Conservation (phyloP, 2,797 vertebrate species). For the Lepus oiostolus region DNA sequence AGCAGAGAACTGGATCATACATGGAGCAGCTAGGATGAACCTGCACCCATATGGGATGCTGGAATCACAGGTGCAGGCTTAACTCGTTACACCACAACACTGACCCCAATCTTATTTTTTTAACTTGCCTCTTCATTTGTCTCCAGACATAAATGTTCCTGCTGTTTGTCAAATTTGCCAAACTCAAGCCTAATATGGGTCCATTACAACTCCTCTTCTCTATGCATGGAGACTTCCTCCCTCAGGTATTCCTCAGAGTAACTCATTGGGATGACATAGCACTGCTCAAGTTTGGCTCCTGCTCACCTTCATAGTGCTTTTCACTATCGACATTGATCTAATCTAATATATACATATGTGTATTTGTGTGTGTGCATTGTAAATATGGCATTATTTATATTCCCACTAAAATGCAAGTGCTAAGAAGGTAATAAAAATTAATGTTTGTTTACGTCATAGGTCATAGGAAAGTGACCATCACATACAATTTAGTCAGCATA, state of each 20-base stretch:
- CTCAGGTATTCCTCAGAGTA: neutral
- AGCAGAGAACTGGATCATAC: no score
- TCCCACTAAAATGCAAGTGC: neutral
- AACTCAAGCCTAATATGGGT: neutral
- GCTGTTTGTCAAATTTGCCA: neutral
- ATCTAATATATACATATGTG: neutral
- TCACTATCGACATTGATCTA: neutral
- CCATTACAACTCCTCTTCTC: no score
- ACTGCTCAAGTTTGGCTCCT: neutral
- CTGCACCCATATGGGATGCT: no score
- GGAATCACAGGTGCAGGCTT: no score
- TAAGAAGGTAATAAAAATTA: neutral
- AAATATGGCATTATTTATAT: no score
- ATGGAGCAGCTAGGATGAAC: no score
- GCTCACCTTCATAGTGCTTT: neutral
- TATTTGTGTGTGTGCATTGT: no score
- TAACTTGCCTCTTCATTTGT: neutral
- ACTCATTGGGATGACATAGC: neutral
- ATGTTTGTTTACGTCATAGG: neutral
- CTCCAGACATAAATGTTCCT: neutral
- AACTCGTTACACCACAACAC: no score
- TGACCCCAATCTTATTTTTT: neutral
- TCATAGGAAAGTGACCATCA: neutral
- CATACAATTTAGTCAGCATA: neutral
- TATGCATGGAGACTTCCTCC: neutral